These are phyloP conservation scores for Oophaga sylvatica DNA, from an alignment of 2,797 vertebrate genomes.

Conservation along the genomic window DNA sequence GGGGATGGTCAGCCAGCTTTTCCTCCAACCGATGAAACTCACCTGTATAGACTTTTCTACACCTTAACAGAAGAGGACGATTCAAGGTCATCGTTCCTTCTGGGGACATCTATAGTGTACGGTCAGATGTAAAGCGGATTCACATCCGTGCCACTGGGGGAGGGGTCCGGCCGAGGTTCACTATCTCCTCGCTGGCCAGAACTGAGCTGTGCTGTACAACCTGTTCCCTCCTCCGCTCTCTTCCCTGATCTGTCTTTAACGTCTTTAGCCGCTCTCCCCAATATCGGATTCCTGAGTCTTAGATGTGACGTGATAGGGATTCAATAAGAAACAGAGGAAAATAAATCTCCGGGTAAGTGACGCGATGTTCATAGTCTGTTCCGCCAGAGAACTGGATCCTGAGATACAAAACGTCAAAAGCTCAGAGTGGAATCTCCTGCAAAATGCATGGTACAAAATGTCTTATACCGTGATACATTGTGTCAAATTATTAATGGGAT, in stretches of 20 bases:
- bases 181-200: constrained; percentile 9
- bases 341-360: not conserved
- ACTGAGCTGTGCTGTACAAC: constrained; percentile 12
- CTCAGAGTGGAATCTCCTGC: not conserved
- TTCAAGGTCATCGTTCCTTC: no score
- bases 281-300: constrained; percentile 26
- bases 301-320: constrained; percentile 3
- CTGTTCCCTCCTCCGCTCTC: constrained; percentile 7
- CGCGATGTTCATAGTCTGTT: not conserved
- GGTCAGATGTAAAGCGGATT: constrained; percentile 17
- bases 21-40: no score
- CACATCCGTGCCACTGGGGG: not conserved
- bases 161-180: not conserved
- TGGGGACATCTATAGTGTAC: not conserved
- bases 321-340: not conserved
- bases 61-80: no score
- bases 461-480: no score
- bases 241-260: constrained; percentile 4
- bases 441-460: not conserved
- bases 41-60: no score
- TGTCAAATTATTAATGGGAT: no score
- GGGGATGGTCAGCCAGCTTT: no score
- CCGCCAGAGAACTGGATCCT: not conserved
- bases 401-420: no score
- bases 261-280: not conserved